Percentiles rank a stretch among this genome's conserved stretches.
phyloP scores from a whole-genome alignment of 2,113 vertebrate species.

The Paedocypris sp. region DNA sequence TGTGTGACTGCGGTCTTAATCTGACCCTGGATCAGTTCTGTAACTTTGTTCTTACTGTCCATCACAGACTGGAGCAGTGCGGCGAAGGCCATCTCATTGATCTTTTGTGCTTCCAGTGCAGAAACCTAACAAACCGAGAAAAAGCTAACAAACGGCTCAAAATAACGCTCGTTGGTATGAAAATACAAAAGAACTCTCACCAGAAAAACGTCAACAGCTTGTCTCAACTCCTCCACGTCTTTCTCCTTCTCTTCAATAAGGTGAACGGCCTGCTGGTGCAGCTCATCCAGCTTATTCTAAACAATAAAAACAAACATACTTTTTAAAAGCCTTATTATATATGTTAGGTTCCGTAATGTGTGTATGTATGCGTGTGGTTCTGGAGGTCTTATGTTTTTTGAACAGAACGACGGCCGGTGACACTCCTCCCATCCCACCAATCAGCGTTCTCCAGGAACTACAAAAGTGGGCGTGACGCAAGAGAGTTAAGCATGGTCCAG shows the following conservation, averaged over 20 bases:
- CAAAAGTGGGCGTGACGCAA: no score
- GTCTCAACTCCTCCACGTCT: constrained; percentile 1
- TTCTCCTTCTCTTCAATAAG: constrained; percentile 12
- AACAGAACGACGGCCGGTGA: no score
- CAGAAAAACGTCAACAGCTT: constrained; percentile 13
- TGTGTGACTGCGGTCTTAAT: background rate
- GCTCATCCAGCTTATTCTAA: constrained; percentile 17
- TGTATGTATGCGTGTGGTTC: no score
- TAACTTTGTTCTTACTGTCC: background rate
- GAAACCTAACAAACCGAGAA: constrained; percentile 1
- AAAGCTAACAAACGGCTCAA: background rate
- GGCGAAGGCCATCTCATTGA: background rate
- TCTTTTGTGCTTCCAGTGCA: background rate
- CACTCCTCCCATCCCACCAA: no score
- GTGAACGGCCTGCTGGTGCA: background rate
- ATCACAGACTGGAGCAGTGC: constrained; percentile 7
- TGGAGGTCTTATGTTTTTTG: no score
- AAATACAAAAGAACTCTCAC: background rate
- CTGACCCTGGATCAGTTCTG: constrained; percentile 18
- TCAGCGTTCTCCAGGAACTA: no score
- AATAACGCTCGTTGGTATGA: background rate
- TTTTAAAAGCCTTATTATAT: background rate
- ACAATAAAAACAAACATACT: background rate
- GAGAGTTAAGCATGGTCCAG: no score
- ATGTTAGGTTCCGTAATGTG: no score